A percentile compares a stretch with the other conserved stretches of the same genome.
phyloP scores from a whole-genome alignment of 2,888 invertebrate genomes.

The Resseliella maxima region DNA sequence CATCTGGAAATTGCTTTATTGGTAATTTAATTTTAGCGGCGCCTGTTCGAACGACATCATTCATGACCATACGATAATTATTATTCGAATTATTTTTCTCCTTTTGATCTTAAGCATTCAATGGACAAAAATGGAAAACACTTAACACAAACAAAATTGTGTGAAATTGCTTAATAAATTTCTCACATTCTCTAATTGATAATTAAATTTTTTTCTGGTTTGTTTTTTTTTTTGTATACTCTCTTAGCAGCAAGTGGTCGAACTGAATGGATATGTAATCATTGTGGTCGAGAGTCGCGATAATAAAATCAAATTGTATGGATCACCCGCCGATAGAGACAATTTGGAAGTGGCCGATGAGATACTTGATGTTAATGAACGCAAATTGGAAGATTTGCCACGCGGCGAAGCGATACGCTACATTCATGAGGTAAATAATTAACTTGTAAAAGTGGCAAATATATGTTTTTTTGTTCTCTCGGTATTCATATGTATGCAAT shows the following conservation, averaged over 20 bases:
- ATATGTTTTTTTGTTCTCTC: background rate
- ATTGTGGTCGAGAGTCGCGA: conserved; percentile 94
- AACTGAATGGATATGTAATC: conserved; percentile 94
- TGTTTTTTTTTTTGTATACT: background rate
- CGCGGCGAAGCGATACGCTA: conserved; percentile 93
- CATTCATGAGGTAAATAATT: conserved; percentile 86
- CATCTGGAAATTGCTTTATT: background rate
- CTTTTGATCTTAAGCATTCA: too few species aligned
- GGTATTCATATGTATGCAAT: background rate
- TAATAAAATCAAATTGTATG: conserved; percentile 93
- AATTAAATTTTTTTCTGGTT: background rate
- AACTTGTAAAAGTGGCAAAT: background rate
- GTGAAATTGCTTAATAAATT: too few species aligned
- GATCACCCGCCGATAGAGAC: conserved; percentile 93
- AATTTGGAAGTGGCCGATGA: conserved; percentile 96
- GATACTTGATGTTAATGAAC: conserved; percentile 97
- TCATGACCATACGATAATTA: background rate
- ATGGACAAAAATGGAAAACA: too few species aligned
- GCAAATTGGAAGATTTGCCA: conserved; percentile 89
- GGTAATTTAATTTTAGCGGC: background rate
- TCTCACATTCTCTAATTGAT: background rate
- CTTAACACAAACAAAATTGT: too few species aligned
- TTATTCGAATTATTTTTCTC: background rate
- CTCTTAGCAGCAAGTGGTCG: conserved; percentile 74
- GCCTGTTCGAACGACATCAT: conserved; percentile 1